phyloP scores from a whole-genome alignment of 2,888 invertebrate species.

The Plutella xylostella region DNA sequence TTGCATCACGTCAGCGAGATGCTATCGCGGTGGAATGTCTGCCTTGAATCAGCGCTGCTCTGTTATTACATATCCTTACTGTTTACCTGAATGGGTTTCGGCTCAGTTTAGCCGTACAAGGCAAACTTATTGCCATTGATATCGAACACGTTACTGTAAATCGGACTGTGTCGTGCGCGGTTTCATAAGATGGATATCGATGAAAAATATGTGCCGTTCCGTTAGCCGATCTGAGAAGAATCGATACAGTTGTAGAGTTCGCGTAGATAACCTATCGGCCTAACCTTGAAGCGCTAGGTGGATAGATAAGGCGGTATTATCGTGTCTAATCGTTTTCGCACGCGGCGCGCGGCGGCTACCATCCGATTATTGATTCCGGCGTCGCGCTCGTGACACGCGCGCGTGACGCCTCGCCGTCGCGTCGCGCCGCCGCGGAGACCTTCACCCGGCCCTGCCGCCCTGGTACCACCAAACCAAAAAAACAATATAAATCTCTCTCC shows the following conservation, averaged over 20 bases:
- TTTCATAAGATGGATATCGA: constrained; percentile 51
- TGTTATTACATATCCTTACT: constrained; percentile 25
- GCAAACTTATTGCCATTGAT: constrained; percentile 38
- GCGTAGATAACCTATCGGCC: constrained; percentile 59
- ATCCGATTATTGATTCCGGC: constrained; percentile 69
- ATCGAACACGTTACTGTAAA: constrained; percentile 46
- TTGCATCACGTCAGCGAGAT: constrained; percentile 16
- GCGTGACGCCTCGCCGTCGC: constrained; percentile 52
- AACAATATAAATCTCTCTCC: no score
- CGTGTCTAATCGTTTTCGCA: constrained; percentile 69
- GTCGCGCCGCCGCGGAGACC: constrained; percentile 24
- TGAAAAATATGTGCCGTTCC: constrained; percentile 55
- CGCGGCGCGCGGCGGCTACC: constrained; percentile 69
- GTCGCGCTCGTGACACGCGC: constrained; percentile 68
- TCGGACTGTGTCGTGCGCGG: constrained; percentile 38
- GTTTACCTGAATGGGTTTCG: constrained; percentile 14
- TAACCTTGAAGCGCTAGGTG: constrained; percentile 34
- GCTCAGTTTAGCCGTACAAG: constrained; percentile 28
- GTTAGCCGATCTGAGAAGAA: constrained; percentile 40
- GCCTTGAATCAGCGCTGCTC: constrained; percentile 24
- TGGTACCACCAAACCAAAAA: no score
- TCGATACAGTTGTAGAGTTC: constrained; percentile 51
- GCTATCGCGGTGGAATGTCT: constrained; percentile 23
- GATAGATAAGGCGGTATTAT: constrained; percentile 53
- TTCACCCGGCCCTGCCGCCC: constrained; percentile 21